Conservation (phyloP, 2,888 invertebrate genomes). For the Pseudococcus longispinus region DNA sequence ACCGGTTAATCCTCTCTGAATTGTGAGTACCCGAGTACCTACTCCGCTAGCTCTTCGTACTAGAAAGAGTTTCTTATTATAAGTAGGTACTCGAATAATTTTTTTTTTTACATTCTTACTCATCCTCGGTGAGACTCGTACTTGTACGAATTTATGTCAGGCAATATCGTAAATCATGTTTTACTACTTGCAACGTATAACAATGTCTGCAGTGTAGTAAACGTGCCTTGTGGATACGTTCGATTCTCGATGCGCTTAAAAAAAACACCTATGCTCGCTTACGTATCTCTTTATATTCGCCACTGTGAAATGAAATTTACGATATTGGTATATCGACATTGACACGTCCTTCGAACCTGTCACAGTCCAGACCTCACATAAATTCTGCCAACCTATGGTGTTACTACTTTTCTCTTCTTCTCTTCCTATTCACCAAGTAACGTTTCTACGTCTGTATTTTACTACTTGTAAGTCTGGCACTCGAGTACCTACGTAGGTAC, state of each 20-base stretch:
- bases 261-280: background rate
- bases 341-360: background rate
- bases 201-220: constrained; percentile 9
- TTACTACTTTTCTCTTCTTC: background rate
- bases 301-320: constrained; percentile 6
- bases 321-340: background rate
- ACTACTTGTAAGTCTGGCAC: background rate
- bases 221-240: background rate
- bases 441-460: background rate
- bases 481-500: background rate
- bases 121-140: background rate
- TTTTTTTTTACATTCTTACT: background rate
- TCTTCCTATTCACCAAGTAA: background rate
- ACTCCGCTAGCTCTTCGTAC: background rate
- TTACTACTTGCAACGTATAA: constrained; percentile 3
- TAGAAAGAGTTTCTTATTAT: background rate
- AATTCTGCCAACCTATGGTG: background rate
- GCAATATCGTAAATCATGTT: constrained; percentile 21
- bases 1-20: background rate
- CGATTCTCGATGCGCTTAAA: background rate
- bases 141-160: background rate
- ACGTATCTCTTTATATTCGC: background rate
- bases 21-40: background rate
- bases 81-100: background rate
- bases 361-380: background rate